Conservation (phyloP, 1,140 invertebrate genomes). For the Elymnias hypermnestra region DNA sequence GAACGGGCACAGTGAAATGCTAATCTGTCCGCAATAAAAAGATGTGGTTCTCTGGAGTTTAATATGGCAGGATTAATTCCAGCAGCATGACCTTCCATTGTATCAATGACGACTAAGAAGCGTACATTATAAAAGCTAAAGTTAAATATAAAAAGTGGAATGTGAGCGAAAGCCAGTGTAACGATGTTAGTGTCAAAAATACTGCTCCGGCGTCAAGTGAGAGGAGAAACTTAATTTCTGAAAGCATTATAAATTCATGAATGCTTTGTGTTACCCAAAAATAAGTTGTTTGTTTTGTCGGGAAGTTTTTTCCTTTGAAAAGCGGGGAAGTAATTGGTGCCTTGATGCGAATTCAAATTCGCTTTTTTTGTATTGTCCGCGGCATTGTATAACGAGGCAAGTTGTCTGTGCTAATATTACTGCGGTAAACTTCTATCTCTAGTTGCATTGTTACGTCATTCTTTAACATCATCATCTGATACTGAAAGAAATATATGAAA, state of each 20-base stretch:
- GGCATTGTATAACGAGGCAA: constrained; percentile 11
- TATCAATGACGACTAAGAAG: too few species aligned
- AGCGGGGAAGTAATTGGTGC: constrained; percentile 30
- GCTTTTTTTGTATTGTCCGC: constrained; percentile 20
- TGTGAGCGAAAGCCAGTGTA: not conserved
- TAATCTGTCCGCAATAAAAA: too few species aligned
- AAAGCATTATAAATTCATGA: constrained; percentile 63
- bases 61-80: too few species aligned
- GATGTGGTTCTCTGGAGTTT: too few species aligned
- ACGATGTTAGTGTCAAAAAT: constrained; percentile 3
- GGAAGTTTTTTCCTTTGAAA: constrained; percentile 25
- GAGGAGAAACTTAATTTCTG: constrained; percentile 62
- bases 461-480: too few species aligned
- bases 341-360: constrained; percentile 34
- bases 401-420: constrained; percentile 15
- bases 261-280: constrained; percentile 56
- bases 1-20: too few species aligned
- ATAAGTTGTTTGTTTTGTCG: constrained; percentile 52
- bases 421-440: constrained; percentile 17
- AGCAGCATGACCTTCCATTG: too few species aligned
- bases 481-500: too few species aligned
- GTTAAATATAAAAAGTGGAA: not conserved
- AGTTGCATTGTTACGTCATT: too few species aligned
- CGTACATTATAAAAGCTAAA: not conserved
- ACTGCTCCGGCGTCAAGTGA: constrained; percentile 27